Percentiles rank a stretch among this genome's conserved stretches.
Conservation (phyloP, 2,113 vertebrate genomes). For the Scomber scombrus region DNA sequence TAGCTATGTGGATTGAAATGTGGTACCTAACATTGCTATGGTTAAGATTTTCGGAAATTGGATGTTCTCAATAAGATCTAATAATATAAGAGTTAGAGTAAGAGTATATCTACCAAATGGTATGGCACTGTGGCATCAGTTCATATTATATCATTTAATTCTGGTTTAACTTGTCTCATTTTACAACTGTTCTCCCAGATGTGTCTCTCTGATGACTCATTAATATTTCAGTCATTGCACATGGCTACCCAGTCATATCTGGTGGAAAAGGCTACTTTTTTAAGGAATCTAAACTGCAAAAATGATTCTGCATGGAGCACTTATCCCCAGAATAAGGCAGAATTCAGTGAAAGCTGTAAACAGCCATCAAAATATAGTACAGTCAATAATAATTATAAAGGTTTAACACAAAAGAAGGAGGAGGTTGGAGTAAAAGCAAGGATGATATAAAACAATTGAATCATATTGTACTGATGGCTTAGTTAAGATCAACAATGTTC, state of each 20-base stretch:
- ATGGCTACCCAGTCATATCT: conserved; percentile 1
- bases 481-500: not conserved
- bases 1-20: not conserved
- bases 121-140: not conserved
- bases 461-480: conserved; percentile 8
- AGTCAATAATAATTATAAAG: conserved; percentile 18
- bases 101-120: conserved; percentile 3
- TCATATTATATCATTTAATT: conserved; percentile 24
- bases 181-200: not conserved
- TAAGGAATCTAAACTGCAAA: conserved; percentile 31
- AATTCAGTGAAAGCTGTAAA: conserved; percentile 31
- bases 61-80: not conserved
- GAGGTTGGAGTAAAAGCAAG: not conserved
- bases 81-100: not conserved
- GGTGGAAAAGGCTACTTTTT: not conserved
- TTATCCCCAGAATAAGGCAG: conserved; percentile 33
- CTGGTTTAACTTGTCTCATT: not conserved
- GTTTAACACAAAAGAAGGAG: not conserved
- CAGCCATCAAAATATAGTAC: conserved; percentile 30
- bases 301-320: conserved; percentile 34
- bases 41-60: not conserved
- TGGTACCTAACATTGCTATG: not conserved
- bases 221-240: conserved; percentile 16
- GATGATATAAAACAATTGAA: conserved; percentile 4
- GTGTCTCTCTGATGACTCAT: conserved; percentile 28